These are phyloP conservation scores for Parelbella ahira DNA, from an alignment of 2,888 invertebrate species.

Conservation along the genomic window DNA sequence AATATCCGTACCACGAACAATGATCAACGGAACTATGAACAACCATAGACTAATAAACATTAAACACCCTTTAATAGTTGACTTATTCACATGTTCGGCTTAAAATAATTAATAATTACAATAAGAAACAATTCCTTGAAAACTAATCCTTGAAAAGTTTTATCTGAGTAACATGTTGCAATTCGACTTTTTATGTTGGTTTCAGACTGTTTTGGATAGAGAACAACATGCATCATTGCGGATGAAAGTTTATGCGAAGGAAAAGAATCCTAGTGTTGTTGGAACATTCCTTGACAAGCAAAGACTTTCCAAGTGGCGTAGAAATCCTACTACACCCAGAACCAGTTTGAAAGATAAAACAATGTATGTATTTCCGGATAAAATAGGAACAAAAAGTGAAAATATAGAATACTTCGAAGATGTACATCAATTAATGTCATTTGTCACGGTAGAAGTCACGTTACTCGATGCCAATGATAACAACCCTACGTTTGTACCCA, in stretches of 20 bases:
- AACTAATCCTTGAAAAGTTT: no score
- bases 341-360: constrained; percentile 57
- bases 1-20: no score
- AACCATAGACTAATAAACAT: no score
- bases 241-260: constrained; percentile 89
- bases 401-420: constrained; percentile 69
- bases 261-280: constrained; percentile 86
- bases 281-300: constrained; percentile 68
- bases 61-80: no score
- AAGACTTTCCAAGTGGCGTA: constrained; percentile 62
- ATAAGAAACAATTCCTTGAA: no score
- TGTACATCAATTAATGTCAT: constrained; percentile 64
- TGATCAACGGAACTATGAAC: no score
- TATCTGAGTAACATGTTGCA: no score
- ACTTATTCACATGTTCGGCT: no score
- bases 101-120: no score
- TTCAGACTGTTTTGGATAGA: constrained; percentile 87
- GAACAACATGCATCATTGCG: constrained; percentile 86
- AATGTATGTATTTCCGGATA: constrained; percentile 72
- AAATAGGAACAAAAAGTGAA: constrained; percentile 58
- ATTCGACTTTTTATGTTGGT: constrained; percentile 19
- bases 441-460: constrained; percentile 89
- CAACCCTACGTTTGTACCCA: constrained; percentile 91
- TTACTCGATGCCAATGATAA: constrained; percentile 95
- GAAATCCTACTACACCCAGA: constrained; percentile 48